A percentile compares a stretch with the other conserved stretches of the same genome.
Conservation (phyloP, 2,797 vertebrate species). For the Catharus ustulatus region DNA sequence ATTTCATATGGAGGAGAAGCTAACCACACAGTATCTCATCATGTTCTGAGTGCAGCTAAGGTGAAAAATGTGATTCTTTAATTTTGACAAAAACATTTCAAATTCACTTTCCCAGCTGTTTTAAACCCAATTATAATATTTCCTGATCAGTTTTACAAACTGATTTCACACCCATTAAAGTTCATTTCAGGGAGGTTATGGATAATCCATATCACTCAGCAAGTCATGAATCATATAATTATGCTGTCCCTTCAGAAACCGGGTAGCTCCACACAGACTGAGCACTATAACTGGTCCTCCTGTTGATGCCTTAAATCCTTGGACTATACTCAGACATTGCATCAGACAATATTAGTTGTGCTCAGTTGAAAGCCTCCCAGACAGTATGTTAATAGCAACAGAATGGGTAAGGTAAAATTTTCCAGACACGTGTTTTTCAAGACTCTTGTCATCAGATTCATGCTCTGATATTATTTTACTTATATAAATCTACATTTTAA, state of each 20-base stretch:
- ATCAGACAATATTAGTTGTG: background rate
- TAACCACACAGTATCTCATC: background rate
- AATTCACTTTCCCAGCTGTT: background rate
- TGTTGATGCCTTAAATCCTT: background rate
- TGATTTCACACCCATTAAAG: background rate
- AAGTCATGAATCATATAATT: background rate
- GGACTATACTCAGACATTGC: background rate
- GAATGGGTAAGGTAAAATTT: background rate
- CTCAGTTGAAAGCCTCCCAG: background rate
- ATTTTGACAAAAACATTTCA: background rate
- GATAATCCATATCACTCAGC: background rate
- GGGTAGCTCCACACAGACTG: background rate
- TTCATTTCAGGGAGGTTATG: background rate
- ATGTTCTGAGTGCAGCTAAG: background rate
- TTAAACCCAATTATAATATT: background rate
- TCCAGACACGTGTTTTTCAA: background rate
- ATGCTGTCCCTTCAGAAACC: background rate
- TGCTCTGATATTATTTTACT: background rate
- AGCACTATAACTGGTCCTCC: background rate
- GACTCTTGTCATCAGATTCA: fast-evolving
- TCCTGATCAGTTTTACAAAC: background rate
- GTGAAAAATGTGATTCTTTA: background rate
- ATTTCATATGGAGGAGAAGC: background rate
- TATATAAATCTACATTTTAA: background rate
- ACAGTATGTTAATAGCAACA: background rate